Evolutionary conservation across 2,888 invertebrate genomes (phyloP), one percentile per base, ranked within the genome.

Genomic region (Sminthurinus aureus): DNA sequence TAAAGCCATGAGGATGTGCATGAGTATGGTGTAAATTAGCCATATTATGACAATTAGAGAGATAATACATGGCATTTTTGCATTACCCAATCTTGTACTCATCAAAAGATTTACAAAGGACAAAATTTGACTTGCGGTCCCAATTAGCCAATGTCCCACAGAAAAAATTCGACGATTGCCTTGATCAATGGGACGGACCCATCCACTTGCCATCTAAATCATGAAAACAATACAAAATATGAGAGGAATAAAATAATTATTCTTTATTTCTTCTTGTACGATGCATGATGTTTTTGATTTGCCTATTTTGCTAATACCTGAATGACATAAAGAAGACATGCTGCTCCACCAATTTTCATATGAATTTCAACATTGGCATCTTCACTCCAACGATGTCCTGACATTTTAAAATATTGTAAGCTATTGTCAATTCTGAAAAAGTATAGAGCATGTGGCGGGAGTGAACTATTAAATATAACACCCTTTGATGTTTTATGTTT

Each of bases 131-230:
- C 11, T 9, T 6, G 0, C 0, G 0, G 77, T 77, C 24, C 77
- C 77, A 2, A 77, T 77, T 1, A 64, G n/a, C 77, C 77, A 77
- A 24, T 77, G 77, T 11, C 64, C 58, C 13, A 77, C 24, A 15
- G 58, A 58, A 15, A 77, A 77, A 0, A 77, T 77, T 22, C 77
- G 50, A 9, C 77, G 58, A 64, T 58, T 77, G 24, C 77, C 50
- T 64, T 77, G 58, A 24, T 77, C 77, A 13, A 77, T 77, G 1
- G 77, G 77, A 3, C 77, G 77, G 8, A 77, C 64, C 77, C 77
- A 77, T 11, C 77, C 77, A 15, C 58, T 58, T 22, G 24, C 51
- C 15, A 64, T 77, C 64, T 77, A 52, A 20, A 8, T 24, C 6
- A 24, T 58, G 22, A 58, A 22, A 20, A 58, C 58, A 15, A 22